Conservation (phyloP, 2,797 vertebrate genomes). For the Mormyrops boulengeri region DNA sequence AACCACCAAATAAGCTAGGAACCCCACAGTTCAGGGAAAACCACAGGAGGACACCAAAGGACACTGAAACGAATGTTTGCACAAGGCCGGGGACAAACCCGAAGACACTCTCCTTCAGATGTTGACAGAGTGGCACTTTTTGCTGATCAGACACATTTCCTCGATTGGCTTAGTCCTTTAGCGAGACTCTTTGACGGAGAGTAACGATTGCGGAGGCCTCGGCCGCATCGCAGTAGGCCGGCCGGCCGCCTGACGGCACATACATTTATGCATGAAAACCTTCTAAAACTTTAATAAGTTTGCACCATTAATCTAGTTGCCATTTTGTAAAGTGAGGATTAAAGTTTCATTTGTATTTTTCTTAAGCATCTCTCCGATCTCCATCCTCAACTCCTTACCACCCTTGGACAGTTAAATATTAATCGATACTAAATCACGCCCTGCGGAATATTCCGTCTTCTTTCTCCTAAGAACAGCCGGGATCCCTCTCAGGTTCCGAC, state of each 20-base stretch:
- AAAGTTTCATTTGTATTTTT: constrained; percentile 56
- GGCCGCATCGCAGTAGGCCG: constrained; percentile 27
- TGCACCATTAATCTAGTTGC: constrained; percentile 29
- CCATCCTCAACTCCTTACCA: constrained; percentile 24
- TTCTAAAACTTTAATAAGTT: constrained; percentile 33
- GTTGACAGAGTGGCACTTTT: background rate
- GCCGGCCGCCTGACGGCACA: constrained; percentile 20
- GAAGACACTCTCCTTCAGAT: background rate
- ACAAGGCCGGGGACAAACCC: background rate
- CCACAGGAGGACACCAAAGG: background rate
- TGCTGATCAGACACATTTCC: constrained; percentile 10
- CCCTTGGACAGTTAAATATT: constrained; percentile 52
- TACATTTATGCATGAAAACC: constrained; percentile 46
- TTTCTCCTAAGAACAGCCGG: constrained; percentile 18
- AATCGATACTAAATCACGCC: constrained; percentile 57
- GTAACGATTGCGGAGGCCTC: constrained; percentile 32
- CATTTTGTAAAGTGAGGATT: constrained; percentile 48
- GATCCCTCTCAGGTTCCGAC: constrained; percentile 6
- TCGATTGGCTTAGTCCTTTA: constrained; percentile 12
- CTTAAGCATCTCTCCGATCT: constrained; percentile 27
- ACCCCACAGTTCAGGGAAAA: background rate
- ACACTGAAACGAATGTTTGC: background rate
- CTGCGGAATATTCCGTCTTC: constrained; percentile 27
- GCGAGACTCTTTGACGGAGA: constrained; percentile 21
- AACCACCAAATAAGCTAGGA: background rate